Conservation (phyloP, 2,113 vertebrate species). For the Sylvicapra grimmia region DNA sequence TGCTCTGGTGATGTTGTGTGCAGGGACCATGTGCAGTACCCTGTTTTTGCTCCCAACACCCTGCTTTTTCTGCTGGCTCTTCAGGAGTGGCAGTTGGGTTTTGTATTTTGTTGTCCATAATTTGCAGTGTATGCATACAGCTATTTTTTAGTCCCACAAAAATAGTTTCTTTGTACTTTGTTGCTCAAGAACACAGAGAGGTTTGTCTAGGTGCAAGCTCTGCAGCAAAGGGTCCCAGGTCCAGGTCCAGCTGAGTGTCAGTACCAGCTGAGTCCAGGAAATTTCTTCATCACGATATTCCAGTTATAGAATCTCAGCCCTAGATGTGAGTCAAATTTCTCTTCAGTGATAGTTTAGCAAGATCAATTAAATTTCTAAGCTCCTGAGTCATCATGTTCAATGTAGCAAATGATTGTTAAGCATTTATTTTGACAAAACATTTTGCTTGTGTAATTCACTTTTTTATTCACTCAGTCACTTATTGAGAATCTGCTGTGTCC, state of each 20-base stretch:
- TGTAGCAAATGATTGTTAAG: background rate
- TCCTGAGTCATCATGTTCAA: background rate
- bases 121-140: background rate
- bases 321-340: background rate
- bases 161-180: background rate
- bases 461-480: background rate
- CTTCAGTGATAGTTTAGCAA: background rate
- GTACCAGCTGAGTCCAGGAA: background rate
- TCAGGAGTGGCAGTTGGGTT: background rate
- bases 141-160: background rate
- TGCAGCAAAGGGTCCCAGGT: background rate
- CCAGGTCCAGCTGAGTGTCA: background rate
- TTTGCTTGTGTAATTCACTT: background rate
- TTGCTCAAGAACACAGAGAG: background rate
- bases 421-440: background rate
- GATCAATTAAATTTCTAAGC: background rate
- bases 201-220: background rate
- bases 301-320: background rate
- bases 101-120: background rate
- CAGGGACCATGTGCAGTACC: background rate
- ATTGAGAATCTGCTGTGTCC: background rate
- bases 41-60: background rate
- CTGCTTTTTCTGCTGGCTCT: background rate
- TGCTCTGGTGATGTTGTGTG: background rate
- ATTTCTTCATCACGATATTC: background rate